Evolutionary conservation across 2,797 vertebrate genomes (phyloP).

Genomic region (Eospalax fontanierii): DNA sequence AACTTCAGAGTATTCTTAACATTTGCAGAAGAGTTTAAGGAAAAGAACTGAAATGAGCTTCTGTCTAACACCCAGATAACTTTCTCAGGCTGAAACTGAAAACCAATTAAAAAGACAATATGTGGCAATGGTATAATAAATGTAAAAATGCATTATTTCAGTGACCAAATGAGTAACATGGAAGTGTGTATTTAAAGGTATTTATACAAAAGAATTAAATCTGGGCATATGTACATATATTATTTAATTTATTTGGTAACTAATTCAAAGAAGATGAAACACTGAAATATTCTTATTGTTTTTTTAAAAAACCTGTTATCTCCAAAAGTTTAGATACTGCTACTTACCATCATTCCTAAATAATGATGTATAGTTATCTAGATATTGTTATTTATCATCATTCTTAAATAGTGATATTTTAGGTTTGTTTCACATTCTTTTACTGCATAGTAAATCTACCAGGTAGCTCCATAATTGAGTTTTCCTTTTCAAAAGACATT

Average conservation of each 20-base stretch:
- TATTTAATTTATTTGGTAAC: conserved; percentile 40
- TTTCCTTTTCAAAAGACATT: conserved; percentile 82
- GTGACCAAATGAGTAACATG: background rate
- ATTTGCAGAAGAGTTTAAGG: background rate
- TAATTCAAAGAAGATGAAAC: conserved; percentile 8
- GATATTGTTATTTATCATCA: conserved; percentile 43
- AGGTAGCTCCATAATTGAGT: conserved; percentile 81
- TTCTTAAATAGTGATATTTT: conserved; percentile 54
- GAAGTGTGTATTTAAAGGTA: background rate
- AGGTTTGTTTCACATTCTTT: conserved; percentile 55
- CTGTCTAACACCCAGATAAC: background rate
- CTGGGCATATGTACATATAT: background rate
- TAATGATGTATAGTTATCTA: too few relatives aligned
- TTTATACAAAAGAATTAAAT: background rate
- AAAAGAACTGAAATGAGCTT: background rate
- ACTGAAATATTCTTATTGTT: conserved; percentile 37
- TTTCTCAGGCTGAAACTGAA: background rate
- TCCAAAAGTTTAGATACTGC: conserved; percentile 58
- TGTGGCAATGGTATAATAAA: background rate
- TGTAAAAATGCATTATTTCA: background rate
- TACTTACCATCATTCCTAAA: conserved; percentile 62
- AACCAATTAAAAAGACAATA: conserved; percentile 11
- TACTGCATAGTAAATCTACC: conserved; percentile 62
- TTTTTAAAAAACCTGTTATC: background rate
- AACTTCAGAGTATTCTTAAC: background rate